Base-by-base conservation (phyloP, 35 echinoderm and acorn worm genomes). In the Lytechinus variegatus region DNA sequence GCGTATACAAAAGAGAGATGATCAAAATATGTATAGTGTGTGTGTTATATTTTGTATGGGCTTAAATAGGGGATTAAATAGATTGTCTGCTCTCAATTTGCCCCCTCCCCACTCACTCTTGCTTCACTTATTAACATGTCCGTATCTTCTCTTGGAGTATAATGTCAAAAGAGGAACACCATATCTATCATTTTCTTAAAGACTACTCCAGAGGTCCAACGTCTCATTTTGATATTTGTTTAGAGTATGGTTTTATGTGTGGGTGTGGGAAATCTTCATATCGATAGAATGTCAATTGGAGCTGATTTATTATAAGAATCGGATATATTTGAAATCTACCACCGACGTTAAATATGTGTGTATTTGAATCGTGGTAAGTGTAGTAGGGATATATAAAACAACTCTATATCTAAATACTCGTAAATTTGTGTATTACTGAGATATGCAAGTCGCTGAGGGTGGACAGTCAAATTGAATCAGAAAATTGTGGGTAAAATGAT, bases 341-440 rank as follows among this genome's bases (percentile, higher is more conserved):
- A 90, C 88, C 88, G 88, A 90, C 88, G 52, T 52, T 54, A 0
- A 12, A 44, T 90, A 12, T 79, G 88, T 90, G 28, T 90, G 88
- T 90, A 90, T 33, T 52, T 44, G 88, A 54, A 90, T 52, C 29
- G 52, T 44, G 52, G 52, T 21, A 52, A 52, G 52, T 19, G 52
- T 52, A 44, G 52, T 90, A 44, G 52, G 52, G 33, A 90, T 90
- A 90, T 90, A 44, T 51, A 54, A 33, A 14, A 89, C 28, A 89
- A 44, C 13, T 90, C 52, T 90, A 90, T 90, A 90, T 90, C 88
- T 51, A n/a, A 90, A 28, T 90, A 90, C 88, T 90, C 52, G 88
- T 90, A 90, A 14, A 90, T 21, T 44, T 90, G 88, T 89, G 52
- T 90, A 90, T 90, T 33, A 90, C 8, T 52, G 88, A 90, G 13